Evolutionary conservation across 2,797 vertebrate species (phyloP), one percentile per base, ranked within the genome.

Genomic region (Lepidocolaptes lacrymiger): DNA sequence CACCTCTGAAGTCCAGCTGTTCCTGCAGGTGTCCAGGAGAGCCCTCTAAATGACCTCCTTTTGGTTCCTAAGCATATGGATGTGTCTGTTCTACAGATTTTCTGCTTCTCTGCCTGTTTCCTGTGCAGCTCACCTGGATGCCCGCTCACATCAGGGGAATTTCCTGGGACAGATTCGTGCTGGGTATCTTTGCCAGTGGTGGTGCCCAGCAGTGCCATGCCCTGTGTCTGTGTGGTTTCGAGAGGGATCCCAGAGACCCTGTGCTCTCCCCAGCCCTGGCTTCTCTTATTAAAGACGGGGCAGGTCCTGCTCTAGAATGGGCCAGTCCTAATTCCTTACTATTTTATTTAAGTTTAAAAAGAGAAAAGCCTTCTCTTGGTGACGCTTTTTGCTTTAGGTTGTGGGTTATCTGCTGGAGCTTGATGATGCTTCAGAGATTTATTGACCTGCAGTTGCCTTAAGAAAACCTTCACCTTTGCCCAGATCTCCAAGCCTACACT

Each of bases 391-490:
- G 20, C 78, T 85, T 68, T 87, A 43, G 9, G 5, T 39, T 92
- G 46, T 68, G n/a, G 27, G n/a, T 93, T 90, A 56, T 61, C 68
- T 68, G 24, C 75, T 77, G 73, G 34, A 83, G 39, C 36, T 85
- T 77, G 41, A 41, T 85, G 61, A 39, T 72, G 24, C 55, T 83
- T 81, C 58, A 66, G 69, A 92, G 87, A 89, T 68, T 85, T 94
- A 87, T 64, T 91, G 64, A 89, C n/a, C 52, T 88, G 64, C 67
- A 61, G 52, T 77, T 89, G 62, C 61, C 24, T 28, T 82, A 91
- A 90, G 91, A 85, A 95, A 93, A 85, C 82, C 72, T 91, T 94
- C 67, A 95, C 86, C 81, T 89, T 87, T 89, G 22, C 68, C 55
- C 64, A 78, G n/a, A 89, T 85, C 46, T 85, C 68, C n/a, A 75